Evolutionary conservation across 2,888 invertebrate genomes (phyloP).

Genomic region (Euplagia quadripunctaria): DNA sequence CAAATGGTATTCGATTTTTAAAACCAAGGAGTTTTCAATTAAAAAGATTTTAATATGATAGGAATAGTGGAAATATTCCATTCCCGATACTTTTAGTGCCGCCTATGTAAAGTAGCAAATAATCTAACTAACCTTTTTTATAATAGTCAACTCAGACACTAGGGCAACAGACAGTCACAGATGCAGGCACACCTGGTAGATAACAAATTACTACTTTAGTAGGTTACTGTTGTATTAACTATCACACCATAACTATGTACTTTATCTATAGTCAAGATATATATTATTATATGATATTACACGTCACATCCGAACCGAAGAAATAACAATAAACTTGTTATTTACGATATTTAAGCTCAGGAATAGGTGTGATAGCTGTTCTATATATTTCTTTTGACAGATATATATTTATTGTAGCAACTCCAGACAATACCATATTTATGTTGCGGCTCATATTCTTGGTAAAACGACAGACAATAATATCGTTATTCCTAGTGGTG

Average conservation of each 20-base stretch:
- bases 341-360: constrained; percentile 7
- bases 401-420: not conserved
- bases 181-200: not conserved
- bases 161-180: not conserved
- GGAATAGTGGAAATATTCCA: no score
- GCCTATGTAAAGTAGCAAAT: no score
- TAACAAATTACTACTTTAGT: not conserved
- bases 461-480: no score
- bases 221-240: not conserved
- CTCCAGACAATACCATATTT: no score
- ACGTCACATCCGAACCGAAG: not conserved
- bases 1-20: no score
- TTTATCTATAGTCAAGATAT: not conserved
- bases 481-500: no score
- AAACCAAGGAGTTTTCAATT: no score
- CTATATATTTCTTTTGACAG: not conserved
- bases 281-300: constrained; percentile 5
- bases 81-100: no score
- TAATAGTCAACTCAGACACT: not conserved
- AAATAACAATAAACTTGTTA: constrained; percentile 8
- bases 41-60: no score
- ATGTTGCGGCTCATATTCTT: no score
- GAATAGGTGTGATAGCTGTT: not conserved
- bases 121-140: no score
- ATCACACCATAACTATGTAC: not conserved